These are phyloP conservation scores for Anagyrus pseudococci DNA, from an alignment of 2,888 invertebrate species.

Conservation along the genomic window DNA sequence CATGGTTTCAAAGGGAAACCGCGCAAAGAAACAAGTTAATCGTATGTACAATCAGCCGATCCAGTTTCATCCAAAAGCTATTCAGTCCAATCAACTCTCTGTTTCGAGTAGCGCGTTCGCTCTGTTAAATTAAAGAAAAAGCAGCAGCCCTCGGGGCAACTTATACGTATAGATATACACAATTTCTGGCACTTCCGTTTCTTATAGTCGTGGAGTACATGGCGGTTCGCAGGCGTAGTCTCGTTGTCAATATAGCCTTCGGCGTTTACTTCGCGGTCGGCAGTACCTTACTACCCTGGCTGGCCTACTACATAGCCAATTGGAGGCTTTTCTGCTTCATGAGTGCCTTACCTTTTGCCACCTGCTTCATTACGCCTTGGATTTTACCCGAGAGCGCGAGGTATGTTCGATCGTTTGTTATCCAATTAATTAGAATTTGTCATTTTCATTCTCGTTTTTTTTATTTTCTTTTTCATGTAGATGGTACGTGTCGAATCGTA, in stretches of 20 bases:
- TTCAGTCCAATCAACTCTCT: too few relatives aligned
- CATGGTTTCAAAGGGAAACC: too few relatives aligned
- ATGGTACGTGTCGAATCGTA: slow-evolving; percentile 65
- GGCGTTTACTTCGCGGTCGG: slow-evolving; percentile 64
- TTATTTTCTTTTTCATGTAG: slow-evolving; percentile 49
- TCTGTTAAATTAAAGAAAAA: too few relatives aligned
- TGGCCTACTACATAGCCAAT: slow-evolving; percentile 63
- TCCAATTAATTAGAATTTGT: not conserved
- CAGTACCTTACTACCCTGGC: slow-evolving; percentile 64
- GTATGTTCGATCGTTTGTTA: slow-evolving; percentile 46
- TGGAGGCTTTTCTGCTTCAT: slow-evolving; percentile 63
- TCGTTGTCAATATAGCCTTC: slow-evolving; percentile 63
- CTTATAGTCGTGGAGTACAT: slow-evolving; percentile 64
- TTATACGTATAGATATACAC: too few relatives aligned
- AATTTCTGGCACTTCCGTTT: too few relatives aligned
- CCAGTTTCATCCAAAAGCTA: too few relatives aligned
- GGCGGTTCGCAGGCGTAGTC: slow-evolving; percentile 63
- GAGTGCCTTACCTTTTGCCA: slow-evolving; percentile 61
- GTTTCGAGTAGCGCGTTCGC: too few relatives aligned
- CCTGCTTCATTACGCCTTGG: slow-evolving; percentile 61
- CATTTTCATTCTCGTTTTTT: not conserved
- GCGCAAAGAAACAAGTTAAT: too few relatives aligned
- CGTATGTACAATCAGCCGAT: too few relatives aligned
- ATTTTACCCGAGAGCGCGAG: slow-evolving; percentile 65
- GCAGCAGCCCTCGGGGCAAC: too few relatives aligned